Conservation (phyloP, 2,113 vertebrate genomes). For the Potamarius usumacintae region DNA sequence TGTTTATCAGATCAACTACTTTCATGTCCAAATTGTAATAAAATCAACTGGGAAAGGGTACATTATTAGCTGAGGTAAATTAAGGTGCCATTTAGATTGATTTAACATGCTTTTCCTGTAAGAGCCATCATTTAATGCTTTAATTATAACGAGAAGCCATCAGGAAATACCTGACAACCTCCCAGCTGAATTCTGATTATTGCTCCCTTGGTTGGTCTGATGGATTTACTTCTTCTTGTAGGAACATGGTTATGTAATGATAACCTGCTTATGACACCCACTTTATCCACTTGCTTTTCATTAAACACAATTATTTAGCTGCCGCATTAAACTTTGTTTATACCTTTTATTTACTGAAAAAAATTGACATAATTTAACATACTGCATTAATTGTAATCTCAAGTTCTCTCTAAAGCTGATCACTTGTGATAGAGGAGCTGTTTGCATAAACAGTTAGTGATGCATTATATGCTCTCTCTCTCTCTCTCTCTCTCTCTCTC, state of each 20-base stretch:
- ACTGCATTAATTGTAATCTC: neutral
- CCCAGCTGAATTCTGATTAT: neutral
- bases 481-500: neutral
- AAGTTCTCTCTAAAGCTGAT: neutral
- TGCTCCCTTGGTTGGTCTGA: conserved; percentile 10
- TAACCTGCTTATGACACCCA: neutral
- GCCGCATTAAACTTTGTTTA: neutral
- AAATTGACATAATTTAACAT: neutral
- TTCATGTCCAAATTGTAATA: neutral
- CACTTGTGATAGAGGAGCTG: neutral
- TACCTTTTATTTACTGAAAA: neutral
- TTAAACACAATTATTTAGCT: conserved; percentile 22
- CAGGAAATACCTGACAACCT: neutral
- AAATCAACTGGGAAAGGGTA: neutral
- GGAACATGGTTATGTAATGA: neutral
- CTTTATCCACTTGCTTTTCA: conserved; percentile 22
- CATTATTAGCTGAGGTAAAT: neutral
- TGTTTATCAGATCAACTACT: neutral
- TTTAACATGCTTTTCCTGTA: conserved; percentile 4
- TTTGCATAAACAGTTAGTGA: neutral
- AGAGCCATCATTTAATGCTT: neutral
- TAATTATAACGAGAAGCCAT: conserved; percentile 1
- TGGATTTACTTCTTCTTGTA: conserved; percentile 6
- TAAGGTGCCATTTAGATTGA: neutral
- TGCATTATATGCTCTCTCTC: neutral